Conservation (phyloP, 2,888 invertebrate species). For the Diaphora mendica region DNA sequence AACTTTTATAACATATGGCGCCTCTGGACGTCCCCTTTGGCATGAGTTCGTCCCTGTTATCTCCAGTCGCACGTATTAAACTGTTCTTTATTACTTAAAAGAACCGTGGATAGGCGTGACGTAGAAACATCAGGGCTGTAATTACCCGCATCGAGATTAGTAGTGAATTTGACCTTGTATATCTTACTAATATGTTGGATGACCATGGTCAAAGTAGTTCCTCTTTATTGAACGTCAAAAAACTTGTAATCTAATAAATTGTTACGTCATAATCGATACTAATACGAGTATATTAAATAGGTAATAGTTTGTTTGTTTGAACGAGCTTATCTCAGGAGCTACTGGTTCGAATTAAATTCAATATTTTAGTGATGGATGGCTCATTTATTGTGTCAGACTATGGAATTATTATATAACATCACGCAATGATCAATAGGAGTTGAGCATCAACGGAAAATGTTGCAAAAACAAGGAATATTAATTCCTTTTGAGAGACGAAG, state of each 20-base stretch:
- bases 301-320: too few relatives aligned
- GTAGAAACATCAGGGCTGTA: neutral
- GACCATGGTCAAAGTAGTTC: neutral
- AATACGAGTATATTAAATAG: too few relatives aligned
- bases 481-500: too few relatives aligned
- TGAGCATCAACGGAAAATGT: too few relatives aligned
- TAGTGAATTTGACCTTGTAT: neutral
- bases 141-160: neutral
- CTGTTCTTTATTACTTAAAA: neutral
- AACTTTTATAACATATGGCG: neutral
- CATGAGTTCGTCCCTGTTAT: neutral
- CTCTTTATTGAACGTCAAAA: neutral
- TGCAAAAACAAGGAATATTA: too few relatives aligned
- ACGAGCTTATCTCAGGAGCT: too few relatives aligned
- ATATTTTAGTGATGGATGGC: too few relatives aligned
- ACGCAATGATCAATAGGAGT: too few relatives aligned
- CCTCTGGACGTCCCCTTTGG: neutral
- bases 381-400: too few relatives aligned
- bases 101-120: constrained; percentile 2
- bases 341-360: too few relatives aligned
- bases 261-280: neutral
- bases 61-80: neutral
- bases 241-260: neutral
- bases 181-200: neutral
- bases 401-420: too few relatives aligned